Base-by-base conservation (phyloP, 2,888 invertebrate genomes). In the Spodoptera exigua region DNA sequence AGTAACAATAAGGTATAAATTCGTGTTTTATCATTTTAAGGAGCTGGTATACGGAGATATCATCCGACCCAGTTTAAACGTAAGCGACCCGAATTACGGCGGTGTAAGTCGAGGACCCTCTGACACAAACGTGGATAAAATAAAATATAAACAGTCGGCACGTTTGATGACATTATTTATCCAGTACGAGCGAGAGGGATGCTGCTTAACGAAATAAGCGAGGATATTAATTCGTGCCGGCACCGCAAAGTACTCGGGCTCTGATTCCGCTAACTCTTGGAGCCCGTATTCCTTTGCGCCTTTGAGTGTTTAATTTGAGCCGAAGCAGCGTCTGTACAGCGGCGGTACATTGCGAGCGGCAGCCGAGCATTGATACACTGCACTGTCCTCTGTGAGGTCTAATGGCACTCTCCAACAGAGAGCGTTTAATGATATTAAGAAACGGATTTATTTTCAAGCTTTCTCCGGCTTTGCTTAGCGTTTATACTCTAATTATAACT, bases 11-110 rank as follows among this genome's bases (percentile, higher is more conserved):
- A 13, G 37, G 44, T 49, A n/a, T 27, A 46, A 36, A 55, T 51
- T 65, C 21, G 56, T 10, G 12, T 45, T 32, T 13, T 32, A 17
- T 39, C 10, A 27, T 48, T 14, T 17, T 43, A 58, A 60, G 66
- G 39, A 60, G 43, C 12, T 46, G 63, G 53, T 61, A 68, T 55
- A 41, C 41, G 14, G 45, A 78, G 77, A 79, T 76, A 77, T 76
- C 76, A 77, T 60, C 54, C 79, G 71, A 72, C 78, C 80, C 74
- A 78, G 80, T 78, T 79, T 78, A 71, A 78, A 79, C 54, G 78
- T 79, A 74, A 78, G 78, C 76, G 71, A 78, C 66, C 78, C 78
- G 74, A 78, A 78, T 75, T 72, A 66, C 58, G 69, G 69, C 54
- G 64, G 66, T 62, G 66, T 69, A 76, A 72, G 74, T 72, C 59